Conservation (phyloP, 1,140 invertebrate species). For the Apis dorsata region DNA sequence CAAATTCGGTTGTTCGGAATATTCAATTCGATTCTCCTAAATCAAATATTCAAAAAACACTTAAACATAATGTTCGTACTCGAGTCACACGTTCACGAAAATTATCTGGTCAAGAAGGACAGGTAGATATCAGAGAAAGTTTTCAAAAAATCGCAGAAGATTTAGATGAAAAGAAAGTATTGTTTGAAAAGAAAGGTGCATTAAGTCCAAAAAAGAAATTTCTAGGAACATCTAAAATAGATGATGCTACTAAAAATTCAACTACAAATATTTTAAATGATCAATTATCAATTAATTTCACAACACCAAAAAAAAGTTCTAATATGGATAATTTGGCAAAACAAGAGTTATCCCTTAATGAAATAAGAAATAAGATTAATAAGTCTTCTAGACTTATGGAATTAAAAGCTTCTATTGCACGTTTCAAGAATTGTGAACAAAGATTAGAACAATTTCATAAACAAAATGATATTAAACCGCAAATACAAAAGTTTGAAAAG, state of each 20-base stretch:
- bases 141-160: constrained; percentile 71
- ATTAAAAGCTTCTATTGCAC: constrained; percentile 82
- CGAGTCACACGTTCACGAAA: constrained; percentile 54
- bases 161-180: constrained; percentile 66
- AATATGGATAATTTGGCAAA: constrained; percentile 78
- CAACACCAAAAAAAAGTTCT: constrained; percentile 74
- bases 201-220: constrained; percentile 74
- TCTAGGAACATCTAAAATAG: constrained; percentile 62
- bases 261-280: neutral
- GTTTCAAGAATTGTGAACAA: constrained; percentile 80
- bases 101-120: constrained; percentile 63
- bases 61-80: constrained; percentile 40
- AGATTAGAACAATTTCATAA: constrained; percentile 78
- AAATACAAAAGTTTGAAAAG: constrained; percentile 85
- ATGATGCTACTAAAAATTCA: neutral
- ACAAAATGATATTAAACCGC: constrained; percentile 74
- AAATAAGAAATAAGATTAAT: constrained; percentile 84
- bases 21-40: constrained; percentile 73
- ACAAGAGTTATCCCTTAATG: constrained; percentile 82
- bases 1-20: constrained; percentile 68
- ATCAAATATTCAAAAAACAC: constrained; percentile 47
- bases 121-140: constrained; percentile 74
- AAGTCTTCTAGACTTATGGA: constrained; percentile 84
- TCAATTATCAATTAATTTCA: constrained; percentile 48
- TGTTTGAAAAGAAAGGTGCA: constrained; percentile 74